These are phyloP conservation scores for Drosophila pectinifera DNA, from an alignment of 1,140 invertebrate species.

Conservation along the genomic window DNA sequence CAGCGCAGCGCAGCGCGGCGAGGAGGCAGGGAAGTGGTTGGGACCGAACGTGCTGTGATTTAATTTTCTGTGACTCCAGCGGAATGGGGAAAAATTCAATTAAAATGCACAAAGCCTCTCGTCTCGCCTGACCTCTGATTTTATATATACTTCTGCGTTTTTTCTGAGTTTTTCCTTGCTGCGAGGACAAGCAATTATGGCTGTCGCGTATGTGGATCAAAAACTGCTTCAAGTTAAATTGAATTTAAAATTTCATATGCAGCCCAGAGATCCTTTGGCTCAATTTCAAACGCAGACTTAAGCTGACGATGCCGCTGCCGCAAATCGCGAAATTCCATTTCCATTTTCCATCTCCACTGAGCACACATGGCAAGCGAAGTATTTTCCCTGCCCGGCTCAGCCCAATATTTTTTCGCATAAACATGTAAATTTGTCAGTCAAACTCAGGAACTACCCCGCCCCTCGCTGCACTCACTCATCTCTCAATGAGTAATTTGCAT, in stretches of 20 bases:
- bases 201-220: constrained; percentile 66
- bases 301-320: constrained; percentile 24
- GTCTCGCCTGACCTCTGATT: constrained; percentile 51
- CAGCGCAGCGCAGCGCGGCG: constrained; percentile 32
- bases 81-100: constrained; percentile 67
- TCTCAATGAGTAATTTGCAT: constrained; percentile 76
- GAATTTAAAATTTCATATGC: constrained; percentile 53
- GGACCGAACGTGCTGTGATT: constrained; percentile 68
- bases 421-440: constrained; percentile 74
- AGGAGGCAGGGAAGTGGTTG: too few relatives aligned
- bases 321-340: constrained; percentile 44
- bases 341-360: constrained; percentile 16
- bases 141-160: not conserved
- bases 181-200: constrained; percentile 55
- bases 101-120: constrained; percentile 77
- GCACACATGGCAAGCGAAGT: constrained; percentile 30
- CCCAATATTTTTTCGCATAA: constrained; percentile 75
- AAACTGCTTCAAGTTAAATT: constrained; percentile 73
- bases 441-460: constrained; percentile 1
- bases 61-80: constrained; percentile 63
- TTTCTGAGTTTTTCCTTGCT: not conserved
- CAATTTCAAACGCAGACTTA: constrained; percentile 39
- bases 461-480: constrained; percentile 60
- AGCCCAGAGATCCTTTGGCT: constrained; percentile 5
- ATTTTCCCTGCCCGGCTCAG: constrained; percentile 55